Evolutionary conservation across 2,888 invertebrate genomes (phyloP).

Genomic region (Autographa pulchrina): DNA sequence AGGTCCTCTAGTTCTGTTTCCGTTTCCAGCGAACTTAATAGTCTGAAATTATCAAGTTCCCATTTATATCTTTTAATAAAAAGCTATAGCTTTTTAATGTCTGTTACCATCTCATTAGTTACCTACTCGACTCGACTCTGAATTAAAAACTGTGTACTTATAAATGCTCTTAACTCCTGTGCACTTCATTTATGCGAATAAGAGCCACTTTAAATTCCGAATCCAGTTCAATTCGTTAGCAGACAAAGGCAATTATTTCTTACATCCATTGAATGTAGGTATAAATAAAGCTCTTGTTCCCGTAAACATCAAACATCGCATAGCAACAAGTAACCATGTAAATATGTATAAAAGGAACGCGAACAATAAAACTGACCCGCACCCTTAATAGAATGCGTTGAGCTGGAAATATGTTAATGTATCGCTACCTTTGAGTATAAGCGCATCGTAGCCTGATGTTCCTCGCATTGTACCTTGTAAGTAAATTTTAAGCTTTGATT

Average conservation of each 20-base stretch:
- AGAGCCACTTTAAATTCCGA: not conserved
- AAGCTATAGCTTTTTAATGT: no score
- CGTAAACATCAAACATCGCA: conserved; percentile 14
- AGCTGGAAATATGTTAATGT: conserved; percentile 50
- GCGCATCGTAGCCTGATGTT: no score
- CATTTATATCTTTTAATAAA: not conserved
- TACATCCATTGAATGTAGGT: not conserved
- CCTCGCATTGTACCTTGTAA: no score
- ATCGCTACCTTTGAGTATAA: conserved; percentile 17
- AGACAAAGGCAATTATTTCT: conserved; percentile 3
- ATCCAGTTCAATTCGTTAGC: not conserved
- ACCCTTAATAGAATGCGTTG: conserved; percentile 45
- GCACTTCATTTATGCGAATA: not conserved
- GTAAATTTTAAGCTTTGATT: no score
- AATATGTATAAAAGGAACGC: conserved; percentile 15
- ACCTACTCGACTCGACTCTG: not conserved
- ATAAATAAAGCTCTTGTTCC: not conserved
- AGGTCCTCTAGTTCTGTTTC: not conserved
- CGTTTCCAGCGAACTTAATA: not conserved
- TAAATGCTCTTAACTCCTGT: not conserved
- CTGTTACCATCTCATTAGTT: no score
- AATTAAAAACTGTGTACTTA: not conserved
- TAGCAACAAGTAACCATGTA: conserved; percentile 19
- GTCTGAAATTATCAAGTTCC: not conserved
- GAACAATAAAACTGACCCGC: conserved; percentile 47